Conservation (phyloP, 2,888 invertebrate species). For the Drosophila villosipedis region DNA sequence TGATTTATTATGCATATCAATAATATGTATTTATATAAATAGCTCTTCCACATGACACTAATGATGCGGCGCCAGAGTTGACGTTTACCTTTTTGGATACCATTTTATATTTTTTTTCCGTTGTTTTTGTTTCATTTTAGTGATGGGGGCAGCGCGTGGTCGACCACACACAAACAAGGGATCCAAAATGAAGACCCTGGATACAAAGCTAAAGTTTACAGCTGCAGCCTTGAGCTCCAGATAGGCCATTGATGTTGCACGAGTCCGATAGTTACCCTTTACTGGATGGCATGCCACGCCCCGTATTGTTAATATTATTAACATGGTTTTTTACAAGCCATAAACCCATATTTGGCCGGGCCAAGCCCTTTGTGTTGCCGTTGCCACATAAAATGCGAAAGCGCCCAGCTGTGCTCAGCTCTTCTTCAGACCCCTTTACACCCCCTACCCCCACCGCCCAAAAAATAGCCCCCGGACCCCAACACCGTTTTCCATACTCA, state of each 20-base stretch:
- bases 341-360: slow-evolving; percentile 74
- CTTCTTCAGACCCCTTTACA: neutral
- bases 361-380: slow-evolving; percentile 72
- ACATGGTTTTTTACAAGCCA: slow-evolving; percentile 80
- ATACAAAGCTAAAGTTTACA: slow-evolving; percentile 41
- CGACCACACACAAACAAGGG: slow-evolving; percentile 27
- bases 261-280: slow-evolving; percentile 68
- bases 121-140: slow-evolving; percentile 20
- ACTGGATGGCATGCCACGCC: slow-evolving; percentile 40
- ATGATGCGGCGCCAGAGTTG: slow-evolving; percentile 60
- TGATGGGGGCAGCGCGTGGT: slow-evolving; percentile 33
- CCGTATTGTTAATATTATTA: slow-evolving; percentile 75
- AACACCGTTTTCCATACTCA: neutral
- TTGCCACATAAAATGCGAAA: slow-evolving; percentile 67
- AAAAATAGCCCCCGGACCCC: neutral
- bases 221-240: slow-evolving; percentile 54
- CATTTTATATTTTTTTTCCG: slow-evolving; percentile 5
- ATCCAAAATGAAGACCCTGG: slow-evolving; percentile 9
- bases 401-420: slow-evolving; percentile 58
- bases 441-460: neutral
- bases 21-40: slow-evolving; percentile 66
- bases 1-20: slow-evolving; percentile 76
- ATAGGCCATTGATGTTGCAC: slow-evolving; percentile 47
- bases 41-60: slow-evolving; percentile 66
- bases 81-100: slow-evolving; percentile 49